Percentiles rank a stretch among this genome's conserved stretches.
These are phyloP conservation scores for Drosophila repleta DNA, from an alignment of 1,140 invertebrate species.

Conservation along the genomic window DNA sequence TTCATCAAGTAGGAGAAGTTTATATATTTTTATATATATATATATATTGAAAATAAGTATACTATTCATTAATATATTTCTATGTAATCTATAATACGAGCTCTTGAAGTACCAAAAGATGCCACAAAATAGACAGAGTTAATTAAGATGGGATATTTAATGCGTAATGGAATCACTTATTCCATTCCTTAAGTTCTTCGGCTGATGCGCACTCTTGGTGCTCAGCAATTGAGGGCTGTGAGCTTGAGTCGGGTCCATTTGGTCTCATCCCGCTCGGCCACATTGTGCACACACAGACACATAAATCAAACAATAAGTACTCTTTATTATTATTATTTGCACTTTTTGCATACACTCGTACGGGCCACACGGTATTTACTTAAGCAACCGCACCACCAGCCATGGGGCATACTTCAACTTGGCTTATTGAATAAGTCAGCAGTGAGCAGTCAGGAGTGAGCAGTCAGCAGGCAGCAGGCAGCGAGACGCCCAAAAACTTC, in stretches of 20 bases:
- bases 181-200: neutral
- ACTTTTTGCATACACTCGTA: slow-evolving; percentile 76
- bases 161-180: neutral
- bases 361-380: slow-evolving; percentile 66
- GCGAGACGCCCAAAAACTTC: slow-evolving; percentile 65
- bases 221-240: slow-evolving; percentile 13
- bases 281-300: slow-evolving; percentile 80
- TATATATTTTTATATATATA: too few relatives aligned
- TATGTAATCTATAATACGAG: too few relatives aligned
- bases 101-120: too few relatives aligned
- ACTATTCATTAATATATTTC: too few relatives aligned
- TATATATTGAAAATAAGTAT: too few relatives aligned
- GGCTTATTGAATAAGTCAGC: slow-evolving; percentile 83
- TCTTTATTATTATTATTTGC: slow-evolving; percentile 84
- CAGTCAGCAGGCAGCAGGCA: slow-evolving; percentile 40
- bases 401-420: slow-evolving; percentile 80
- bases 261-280: slow-evolving; percentile 29
- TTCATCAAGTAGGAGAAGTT: too few relatives aligned
- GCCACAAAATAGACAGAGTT: neutral
- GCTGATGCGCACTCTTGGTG: neutral
- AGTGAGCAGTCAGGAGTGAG: slow-evolving; percentile 44
- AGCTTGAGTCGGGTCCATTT: slow-evolving; percentile 3
- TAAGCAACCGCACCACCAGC: slow-evolving; percentile 67
- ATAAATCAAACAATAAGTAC: slow-evolving; percentile 84
- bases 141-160: slow-evolving; percentile 12